Percentiles rank a stretch among this genome's conserved stretches.
These are phyloP conservation scores for Tyria jacobaeae DNA, from an alignment of 2,888 invertebrate species.

Conservation along the genomic window DNA sequence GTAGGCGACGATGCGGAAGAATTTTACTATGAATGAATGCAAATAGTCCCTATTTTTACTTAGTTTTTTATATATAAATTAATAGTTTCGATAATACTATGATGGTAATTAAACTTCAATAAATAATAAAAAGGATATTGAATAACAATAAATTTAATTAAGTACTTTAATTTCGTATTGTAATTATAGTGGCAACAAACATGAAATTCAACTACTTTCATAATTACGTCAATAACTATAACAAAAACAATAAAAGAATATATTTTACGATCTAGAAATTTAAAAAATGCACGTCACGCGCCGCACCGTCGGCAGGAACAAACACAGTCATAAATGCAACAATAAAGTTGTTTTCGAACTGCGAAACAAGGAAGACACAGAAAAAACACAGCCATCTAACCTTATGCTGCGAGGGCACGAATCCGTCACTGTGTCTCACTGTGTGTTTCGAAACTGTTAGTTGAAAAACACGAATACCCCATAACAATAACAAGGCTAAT, in stretches of 20 bases:
- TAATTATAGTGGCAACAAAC: neutral
- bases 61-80: too few relatives aligned
- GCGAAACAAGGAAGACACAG: conserved; percentile 38
- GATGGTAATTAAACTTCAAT: too few relatives aligned
- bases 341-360: conserved; percentile 57
- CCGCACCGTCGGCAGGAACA: conserved; percentile 63
- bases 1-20: too few relatives aligned
- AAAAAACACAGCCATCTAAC: conserved; percentile 30
- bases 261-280: conserved; percentile 49
- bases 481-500: conserved; percentile 80
- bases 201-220: neutral
- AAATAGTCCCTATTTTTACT: too few relatives aligned
- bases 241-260: conserved; percentile 45
- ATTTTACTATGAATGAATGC: too few relatives aligned
- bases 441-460: conserved; percentile 46
- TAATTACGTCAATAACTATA: conserved; percentile 12
- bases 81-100: too few relatives aligned
- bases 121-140: too few relatives aligned
- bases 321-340: conserved; percentile 65
- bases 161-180: neutral
- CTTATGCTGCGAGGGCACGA: conserved; percentile 14
- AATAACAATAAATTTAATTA: too few relatives aligned
- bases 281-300: conserved; percentile 60
- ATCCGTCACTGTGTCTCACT: conserved; percentile 40
- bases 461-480: conserved; percentile 58